Percentiles rank a stretch among this genome's conserved stretches.
phyloP scores from a whole-genome alignment of 2,888 invertebrate species.

The Hydrotaea diabolus region DNA sequence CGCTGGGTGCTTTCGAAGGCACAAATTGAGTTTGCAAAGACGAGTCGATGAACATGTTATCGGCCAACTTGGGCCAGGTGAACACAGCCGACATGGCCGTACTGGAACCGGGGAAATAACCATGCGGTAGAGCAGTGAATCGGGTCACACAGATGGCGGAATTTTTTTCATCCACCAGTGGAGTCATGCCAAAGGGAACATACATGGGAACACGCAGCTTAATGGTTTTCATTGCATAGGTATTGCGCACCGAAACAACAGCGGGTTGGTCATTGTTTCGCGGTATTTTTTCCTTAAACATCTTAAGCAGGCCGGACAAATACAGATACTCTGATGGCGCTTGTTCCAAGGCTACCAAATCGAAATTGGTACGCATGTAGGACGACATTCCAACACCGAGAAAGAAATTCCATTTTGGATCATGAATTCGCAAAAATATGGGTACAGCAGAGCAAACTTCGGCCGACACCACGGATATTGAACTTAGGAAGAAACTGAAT shows the following conservation, averaged over 20 bases:
- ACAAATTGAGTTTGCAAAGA: constrained; percentile 94
- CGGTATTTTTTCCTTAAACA: constrained; percentile 95
- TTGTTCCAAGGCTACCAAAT: constrained; percentile 92
- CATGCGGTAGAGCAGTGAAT: constrained; percentile 88
- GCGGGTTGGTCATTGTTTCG: constrained; percentile 83
- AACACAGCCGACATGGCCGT: constrained; percentile 89
- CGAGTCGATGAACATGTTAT: constrained; percentile 93
- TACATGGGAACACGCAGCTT: constrained; percentile 74
- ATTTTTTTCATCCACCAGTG: constrained; percentile 45
- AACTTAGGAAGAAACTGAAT: constrained; percentile 89
- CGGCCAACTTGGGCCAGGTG: constrained; percentile 93
- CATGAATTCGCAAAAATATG: constrained; percentile 93
- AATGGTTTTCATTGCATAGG: constrained; percentile 83
- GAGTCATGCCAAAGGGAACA: constrained; percentile 73
- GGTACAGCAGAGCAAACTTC: constrained; percentile 91
- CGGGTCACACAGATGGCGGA: constrained; percentile 54
- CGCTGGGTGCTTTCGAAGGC: constrained; percentile 87
- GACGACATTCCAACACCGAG: constrained; percentile 90
- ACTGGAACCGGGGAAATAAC: constrained; percentile 90
- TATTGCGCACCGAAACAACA: constrained; percentile 85
- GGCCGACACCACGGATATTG: constrained; percentile 90
- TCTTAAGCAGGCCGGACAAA: constrained; percentile 89
- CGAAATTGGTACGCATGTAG: constrained; percentile 90
- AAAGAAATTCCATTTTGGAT: constrained; percentile 87
- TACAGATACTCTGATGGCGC: constrained; percentile 91